These are phyloP conservation scores for Coptodon bakossiorum DNA, from an alignment of 2,113 vertebrate genomes.

Conservation along the genomic window DNA sequence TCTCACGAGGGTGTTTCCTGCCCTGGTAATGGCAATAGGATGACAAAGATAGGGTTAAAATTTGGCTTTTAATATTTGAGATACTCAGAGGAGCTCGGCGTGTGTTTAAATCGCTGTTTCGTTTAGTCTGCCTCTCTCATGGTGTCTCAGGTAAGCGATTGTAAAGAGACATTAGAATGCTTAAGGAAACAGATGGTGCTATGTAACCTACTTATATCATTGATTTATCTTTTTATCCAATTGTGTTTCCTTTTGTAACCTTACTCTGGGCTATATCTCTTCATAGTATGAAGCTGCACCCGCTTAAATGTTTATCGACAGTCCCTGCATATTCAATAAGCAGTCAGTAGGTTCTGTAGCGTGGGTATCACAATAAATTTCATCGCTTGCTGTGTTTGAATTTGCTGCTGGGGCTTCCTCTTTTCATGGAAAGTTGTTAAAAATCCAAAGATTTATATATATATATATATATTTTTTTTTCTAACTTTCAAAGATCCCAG, in stretches of 20 bases:
- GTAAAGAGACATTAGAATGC: conserved; percentile 31
- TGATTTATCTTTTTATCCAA: conserved; percentile 52
- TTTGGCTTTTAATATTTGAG: conserved; percentile 96
- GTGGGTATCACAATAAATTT: neutral
- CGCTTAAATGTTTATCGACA: conserved; percentile 47
- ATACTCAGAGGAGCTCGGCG: conserved; percentile 56
- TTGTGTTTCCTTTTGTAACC: conserved; percentile 52
- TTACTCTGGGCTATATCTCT: conserved; percentile 46
- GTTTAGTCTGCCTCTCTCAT: neutral
- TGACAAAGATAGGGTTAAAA: conserved; percentile 88
- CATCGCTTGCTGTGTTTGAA: neutral
- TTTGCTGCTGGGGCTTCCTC: neutral
- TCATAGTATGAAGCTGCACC: neutral
- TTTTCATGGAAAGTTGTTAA: conserved; percentile 34
- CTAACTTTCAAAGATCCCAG: conserved; percentile 16
- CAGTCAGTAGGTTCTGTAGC: neutral
- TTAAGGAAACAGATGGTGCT: conserved; percentile 50
- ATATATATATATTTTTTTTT: neutral
- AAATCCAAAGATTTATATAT: neutral
- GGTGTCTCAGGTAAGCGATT: conserved; percentile 4
- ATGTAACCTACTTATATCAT: conserved; percentile 54
- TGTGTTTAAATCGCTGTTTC: conserved; percentile 25
- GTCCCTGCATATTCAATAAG: conserved; percentile 36
- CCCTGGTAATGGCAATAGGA: conserved; percentile 74
- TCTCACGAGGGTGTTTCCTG: conserved; percentile 61